Percentiles rank a stretch among this genome's conserved stretches.
phyloP scores from a whole-genome alignment of 2,113 vertebrate genomes.

The Hippocampus comes region DNA sequence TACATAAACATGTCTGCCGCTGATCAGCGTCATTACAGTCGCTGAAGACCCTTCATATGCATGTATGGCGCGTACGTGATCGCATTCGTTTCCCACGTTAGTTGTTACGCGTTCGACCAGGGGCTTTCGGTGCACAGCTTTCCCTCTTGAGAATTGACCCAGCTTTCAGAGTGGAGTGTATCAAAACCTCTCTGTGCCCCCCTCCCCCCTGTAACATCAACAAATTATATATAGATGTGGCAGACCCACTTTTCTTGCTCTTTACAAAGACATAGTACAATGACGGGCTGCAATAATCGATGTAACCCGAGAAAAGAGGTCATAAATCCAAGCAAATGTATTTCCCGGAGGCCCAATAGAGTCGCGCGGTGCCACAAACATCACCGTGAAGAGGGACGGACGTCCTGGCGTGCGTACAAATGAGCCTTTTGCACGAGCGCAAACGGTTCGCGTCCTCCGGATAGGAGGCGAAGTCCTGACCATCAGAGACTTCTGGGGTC shows the following conservation, averaged over 20 bases:
- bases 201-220: slow-evolving; percentile 19
- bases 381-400: slow-evolving; percentile 26
- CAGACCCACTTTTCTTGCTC: slow-evolving; percentile 51
- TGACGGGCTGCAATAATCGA: slow-evolving; percentile 51
- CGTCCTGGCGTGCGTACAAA: slow-evolving; percentile 14
- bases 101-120: slow-evolving; percentile 32
- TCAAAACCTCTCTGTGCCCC: slow-evolving; percentile 27
- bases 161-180: slow-evolving; percentile 40
- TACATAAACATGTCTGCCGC: slow-evolving; percentile 48
- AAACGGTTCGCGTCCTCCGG: slow-evolving; percentile 14
- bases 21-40: slow-evolving; percentile 49
- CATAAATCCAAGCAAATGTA: slow-evolving; percentile 63
- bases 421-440: slow-evolving; percentile 16
- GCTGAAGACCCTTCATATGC: slow-evolving; percentile 34
- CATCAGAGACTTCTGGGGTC: slow-evolving; percentile 41
- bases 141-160: slow-evolving; percentile 49
- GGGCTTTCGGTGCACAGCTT: slow-evolving; percentile 23
- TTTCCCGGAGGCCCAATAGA: slow-evolving; percentile 47
- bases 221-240: slow-evolving; percentile 40
- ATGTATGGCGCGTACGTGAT: background rate
- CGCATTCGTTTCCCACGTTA: slow-evolving; percentile 18
- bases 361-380: slow-evolving; percentile 34
- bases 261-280: slow-evolving; percentile 47
- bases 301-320: slow-evolving; percentile 47
- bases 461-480: slow-evolving; percentile 47